Evolutionary conservation across 1,140 invertebrate species (phyloP).

Genomic region (Scaptodrosophila lebanonensis): DNA sequence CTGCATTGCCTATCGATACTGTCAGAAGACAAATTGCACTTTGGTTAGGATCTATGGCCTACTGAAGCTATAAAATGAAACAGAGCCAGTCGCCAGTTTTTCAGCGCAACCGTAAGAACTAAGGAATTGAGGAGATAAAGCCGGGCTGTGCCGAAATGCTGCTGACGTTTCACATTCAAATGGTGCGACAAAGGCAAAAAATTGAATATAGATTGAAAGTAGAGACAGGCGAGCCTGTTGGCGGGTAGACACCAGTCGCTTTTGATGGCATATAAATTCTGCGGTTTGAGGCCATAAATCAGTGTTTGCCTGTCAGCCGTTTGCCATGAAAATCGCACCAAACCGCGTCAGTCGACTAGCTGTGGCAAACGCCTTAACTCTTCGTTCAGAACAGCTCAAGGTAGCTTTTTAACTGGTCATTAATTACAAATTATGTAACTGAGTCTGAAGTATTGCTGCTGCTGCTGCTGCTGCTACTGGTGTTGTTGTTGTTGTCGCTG

Average conservation of each 20-base stretch:
- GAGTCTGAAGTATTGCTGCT: slow-evolving; percentile 31
- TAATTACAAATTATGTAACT: slow-evolving; percentile 68
- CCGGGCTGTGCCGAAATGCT: slow-evolving; percentile 50
- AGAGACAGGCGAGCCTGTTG: slow-evolving; percentile 31
- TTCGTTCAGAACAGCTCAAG: slow-evolving; percentile 24
- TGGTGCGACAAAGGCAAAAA: slow-evolving; percentile 35
- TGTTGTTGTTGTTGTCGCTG: slow-evolving; percentile 33
- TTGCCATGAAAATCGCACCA: slow-evolving; percentile 62
- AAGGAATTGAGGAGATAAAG: slow-evolving; percentile 26
- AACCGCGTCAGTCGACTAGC: neutral
- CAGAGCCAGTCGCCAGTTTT: no score
- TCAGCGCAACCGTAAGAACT: no score
- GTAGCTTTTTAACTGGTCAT: slow-evolving; percentile 68
- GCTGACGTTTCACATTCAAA: slow-evolving; percentile 76
- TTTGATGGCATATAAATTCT: slow-evolving; percentile 70
- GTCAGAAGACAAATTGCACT: slow-evolving; percentile 75
- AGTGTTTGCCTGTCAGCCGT: slow-evolving; percentile 72
- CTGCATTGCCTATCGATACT: slow-evolving; percentile 56
- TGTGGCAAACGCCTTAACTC: slow-evolving; percentile 2
- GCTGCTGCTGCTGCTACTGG: slow-evolving; percentile 5
- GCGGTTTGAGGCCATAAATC: slow-evolving; percentile 69
- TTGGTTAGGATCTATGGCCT: slow-evolving; percentile 57
- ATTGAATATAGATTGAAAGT: slow-evolving; percentile 54
- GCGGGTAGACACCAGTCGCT: slow-evolving; percentile 12
- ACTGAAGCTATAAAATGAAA: slow-evolving; percentile 58